phyloP scores from a whole-genome alignment of 2,888 invertebrate genomes.

The Euclidia mi region DNA sequence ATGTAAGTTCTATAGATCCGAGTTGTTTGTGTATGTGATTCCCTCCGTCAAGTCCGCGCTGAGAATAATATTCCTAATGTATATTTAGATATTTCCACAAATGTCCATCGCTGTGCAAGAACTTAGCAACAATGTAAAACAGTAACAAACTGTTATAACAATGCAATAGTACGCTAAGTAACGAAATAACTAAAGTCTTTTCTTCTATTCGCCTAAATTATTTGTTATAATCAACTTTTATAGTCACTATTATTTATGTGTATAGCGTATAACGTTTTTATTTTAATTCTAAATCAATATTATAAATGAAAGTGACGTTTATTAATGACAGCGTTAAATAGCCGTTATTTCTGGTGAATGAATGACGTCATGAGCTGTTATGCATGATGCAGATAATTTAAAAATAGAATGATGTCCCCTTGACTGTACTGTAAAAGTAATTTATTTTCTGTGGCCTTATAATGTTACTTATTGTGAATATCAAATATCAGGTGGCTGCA shows the following conservation, averaged over 20 bases:
- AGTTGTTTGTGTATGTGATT: slow-evolving; percentile 1
- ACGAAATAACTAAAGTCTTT: slow-evolving; percentile 27
- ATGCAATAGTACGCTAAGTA: slow-evolving; percentile 52
- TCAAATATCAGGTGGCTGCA: slow-evolving; percentile 45
- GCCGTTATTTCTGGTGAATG: slow-evolving; percentile 22
- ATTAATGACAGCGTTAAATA: slow-evolving; percentile 35
- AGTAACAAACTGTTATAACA: slow-evolving; percentile 37
- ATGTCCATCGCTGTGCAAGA: slow-evolving; percentile 46
- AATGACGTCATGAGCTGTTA: slow-evolving; percentile 37
- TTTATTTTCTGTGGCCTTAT: slow-evolving; percentile 66
- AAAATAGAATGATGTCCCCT: slow-evolving; percentile 36
- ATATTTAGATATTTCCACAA: slow-evolving; percentile 48
- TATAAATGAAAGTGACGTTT: slow-evolving; percentile 35
- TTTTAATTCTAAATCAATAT: slow-evolving; percentile 54
- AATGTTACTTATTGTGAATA: slow-evolving; percentile 55
- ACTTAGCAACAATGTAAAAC: slow-evolving; percentile 33
- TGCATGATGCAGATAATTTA: slow-evolving; percentile 34
- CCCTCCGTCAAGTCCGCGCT: slow-evolving; percentile 47
- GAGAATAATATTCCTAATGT: slow-evolving; percentile 47
- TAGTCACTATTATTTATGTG: slow-evolving; percentile 70
- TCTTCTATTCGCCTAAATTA: slow-evolving; percentile 60
- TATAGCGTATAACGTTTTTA: slow-evolving; percentile 71
- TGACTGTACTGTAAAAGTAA: slow-evolving; percentile 41
- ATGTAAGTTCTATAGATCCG: background rate
- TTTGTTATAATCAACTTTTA: slow-evolving; percentile 58